These are phyloP conservation scores for Enoplosus armatus DNA, from an alignment of 2,797 vertebrate species.

Conservation along the genomic window DNA sequence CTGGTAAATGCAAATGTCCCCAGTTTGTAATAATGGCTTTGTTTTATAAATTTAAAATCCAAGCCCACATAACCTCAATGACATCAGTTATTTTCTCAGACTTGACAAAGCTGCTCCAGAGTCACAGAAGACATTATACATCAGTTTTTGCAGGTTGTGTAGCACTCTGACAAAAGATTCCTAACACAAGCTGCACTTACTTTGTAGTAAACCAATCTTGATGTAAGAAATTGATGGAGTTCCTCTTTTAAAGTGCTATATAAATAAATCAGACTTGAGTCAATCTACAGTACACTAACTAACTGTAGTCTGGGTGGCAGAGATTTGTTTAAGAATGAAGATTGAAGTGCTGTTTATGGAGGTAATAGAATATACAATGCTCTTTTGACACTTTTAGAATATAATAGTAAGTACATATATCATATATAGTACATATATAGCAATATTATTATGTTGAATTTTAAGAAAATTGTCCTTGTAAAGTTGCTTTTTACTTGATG, in stretches of 20 bases:
- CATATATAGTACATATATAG: too few relatives aligned
- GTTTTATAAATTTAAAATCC: constrained; percentile 5
- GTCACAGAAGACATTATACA: neutral
- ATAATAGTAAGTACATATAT: neutral
- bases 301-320: neutral
- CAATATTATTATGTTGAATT: neutral
- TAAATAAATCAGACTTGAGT: neutral
- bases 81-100: constrained; percentile 2
- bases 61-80: constrained; percentile 6
- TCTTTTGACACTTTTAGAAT: neutral
- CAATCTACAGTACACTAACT: neutral
- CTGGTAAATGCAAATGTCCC: neutral
- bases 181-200: neutral
- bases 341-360: neutral
- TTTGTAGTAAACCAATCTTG: neutral
- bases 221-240: neutral
- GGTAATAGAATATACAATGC: neutral
- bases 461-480: neutral
- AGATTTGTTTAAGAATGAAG: neutral
- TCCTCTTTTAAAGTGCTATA: neutral
- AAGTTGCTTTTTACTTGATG: too few relatives aligned
- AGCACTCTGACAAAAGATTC: neutral
- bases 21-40: constrained; percentile 4
- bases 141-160: neutral
- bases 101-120: constrained; percentile 6